These are phyloP conservation scores for Ibidorhyncha struthersii DNA, from an alignment of 2,113 vertebrate genomes.

Conservation along the genomic window DNA sequence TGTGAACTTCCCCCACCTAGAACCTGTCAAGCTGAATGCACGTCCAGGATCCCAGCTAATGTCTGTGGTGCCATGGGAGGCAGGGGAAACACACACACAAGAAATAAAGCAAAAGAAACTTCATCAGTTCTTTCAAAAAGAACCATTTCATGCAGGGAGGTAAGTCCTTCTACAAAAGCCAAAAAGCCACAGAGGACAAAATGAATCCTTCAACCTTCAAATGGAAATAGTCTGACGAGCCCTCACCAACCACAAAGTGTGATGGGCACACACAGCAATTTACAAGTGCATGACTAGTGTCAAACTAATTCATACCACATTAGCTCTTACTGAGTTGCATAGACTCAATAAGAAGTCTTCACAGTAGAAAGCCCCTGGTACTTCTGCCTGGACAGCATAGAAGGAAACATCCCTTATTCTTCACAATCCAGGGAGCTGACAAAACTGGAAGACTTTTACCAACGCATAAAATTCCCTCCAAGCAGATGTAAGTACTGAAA, in stretches of 20 bases:
- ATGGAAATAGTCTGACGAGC: rapidly evolving
- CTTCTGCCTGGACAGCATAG: background rate
- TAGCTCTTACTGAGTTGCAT: background rate
- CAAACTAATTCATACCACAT: background rate
- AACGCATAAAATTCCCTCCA: background rate
- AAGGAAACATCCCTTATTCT: background rate
- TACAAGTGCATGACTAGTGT: rapidly evolving
- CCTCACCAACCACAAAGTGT: background rate
- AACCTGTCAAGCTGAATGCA: background rate
- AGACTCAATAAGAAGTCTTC: background rate
- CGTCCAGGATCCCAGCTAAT: background rate
- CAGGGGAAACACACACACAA: background rate
- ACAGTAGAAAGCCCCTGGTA: background rate
- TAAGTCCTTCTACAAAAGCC: background rate
- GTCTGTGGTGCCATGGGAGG: rapidly evolving
- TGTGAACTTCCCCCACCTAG: background rate
- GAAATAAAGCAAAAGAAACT: background rate
- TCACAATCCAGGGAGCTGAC: background rate
- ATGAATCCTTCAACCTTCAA: background rate
- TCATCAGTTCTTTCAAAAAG: background rate
- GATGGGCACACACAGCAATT: background rate
- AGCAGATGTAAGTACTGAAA: background rate
- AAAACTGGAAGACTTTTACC: background rate
- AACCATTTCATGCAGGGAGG: background rate
- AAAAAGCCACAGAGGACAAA: background rate